These are phyloP conservation scores for Apis dorsata DNA, from an alignment of 1,140 invertebrate species.

Conservation along the genomic window DNA sequence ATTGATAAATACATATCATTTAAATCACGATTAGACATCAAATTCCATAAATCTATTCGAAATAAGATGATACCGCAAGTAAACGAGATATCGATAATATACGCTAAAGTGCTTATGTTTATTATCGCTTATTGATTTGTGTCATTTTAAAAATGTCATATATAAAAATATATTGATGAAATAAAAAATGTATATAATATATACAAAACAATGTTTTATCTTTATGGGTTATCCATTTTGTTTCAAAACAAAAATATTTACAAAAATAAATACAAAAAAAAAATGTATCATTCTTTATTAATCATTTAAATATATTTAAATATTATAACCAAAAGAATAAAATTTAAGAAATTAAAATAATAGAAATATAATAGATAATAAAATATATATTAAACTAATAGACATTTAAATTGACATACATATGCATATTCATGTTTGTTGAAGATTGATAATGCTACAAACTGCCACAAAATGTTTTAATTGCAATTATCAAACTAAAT, in stretches of 20 bases:
- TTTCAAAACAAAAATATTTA: background rate
- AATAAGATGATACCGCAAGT: background rate
- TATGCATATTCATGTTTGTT: background rate
- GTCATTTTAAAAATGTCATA: background rate
- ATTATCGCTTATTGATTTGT: constrained; percentile 18
- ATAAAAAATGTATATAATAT: background rate
- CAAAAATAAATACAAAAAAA: background rate
- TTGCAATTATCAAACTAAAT: background rate
- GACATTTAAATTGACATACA: background rate
- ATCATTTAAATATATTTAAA: too few relatives aligned
- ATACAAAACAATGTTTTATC: background rate
- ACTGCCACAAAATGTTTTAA: background rate
- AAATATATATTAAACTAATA: background rate
- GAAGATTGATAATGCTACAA: background rate
- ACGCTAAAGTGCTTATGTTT: background rate
- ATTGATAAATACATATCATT: background rate
- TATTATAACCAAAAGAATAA: background rate
- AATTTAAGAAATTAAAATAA: background rate
- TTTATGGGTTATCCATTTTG: background rate
- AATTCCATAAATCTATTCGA: background rate
- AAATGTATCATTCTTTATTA: background rate
- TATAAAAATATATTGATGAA: constrained; percentile 4
- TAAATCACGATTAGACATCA: background rate
- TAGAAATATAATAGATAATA: too few relatives aligned
- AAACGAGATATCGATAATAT: background rate